Conservation (phyloP, 2,888 invertebrate genomes). For the Macaria notata region DNA sequence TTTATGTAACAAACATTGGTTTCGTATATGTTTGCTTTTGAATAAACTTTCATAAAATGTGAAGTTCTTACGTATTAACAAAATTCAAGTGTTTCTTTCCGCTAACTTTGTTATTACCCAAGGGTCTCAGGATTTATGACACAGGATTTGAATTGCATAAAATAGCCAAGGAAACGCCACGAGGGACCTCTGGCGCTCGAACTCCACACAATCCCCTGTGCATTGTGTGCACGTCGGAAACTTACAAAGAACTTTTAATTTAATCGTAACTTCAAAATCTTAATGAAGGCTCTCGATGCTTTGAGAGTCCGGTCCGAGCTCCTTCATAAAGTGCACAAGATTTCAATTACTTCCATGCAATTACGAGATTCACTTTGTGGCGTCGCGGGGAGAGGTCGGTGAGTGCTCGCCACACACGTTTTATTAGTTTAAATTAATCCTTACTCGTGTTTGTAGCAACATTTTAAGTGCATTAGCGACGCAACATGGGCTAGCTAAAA, state of each 20-base stretch:
- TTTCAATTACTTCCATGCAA: conserved; percentile 60
- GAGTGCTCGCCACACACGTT: conserved; percentile 48
- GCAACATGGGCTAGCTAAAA: background rate
- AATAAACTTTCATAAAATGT: too few species aligned
- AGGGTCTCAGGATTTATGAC: conserved; percentile 16
- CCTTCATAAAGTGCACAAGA: conserved; percentile 49
- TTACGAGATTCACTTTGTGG: conserved; percentile 58
- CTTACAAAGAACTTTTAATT: conserved; percentile 43
- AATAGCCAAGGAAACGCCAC: conserved; percentile 13
- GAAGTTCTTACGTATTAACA: too few species aligned
- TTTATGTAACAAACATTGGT: too few species aligned
- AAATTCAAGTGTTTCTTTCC: background rate
- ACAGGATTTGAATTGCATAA: conserved; percentile 19
- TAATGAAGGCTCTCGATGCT: conserved; percentile 50
- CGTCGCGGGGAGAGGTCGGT: conserved; percentile 43
- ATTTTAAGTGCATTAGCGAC: conserved; percentile 13
- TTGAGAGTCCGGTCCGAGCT: conserved; percentile 34
- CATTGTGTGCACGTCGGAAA: conserved; percentile 31
- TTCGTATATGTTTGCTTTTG: too few species aligned
- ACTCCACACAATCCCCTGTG: conserved; percentile 30
- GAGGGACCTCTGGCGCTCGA: conserved; percentile 17
- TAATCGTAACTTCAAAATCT: conserved; percentile 48
- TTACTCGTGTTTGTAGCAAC: conserved; percentile 27
- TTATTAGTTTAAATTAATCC: conserved; percentile 58
- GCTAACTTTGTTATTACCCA: conserved; percentile 18